phyloP scores from a whole-genome alignment of 2,797 vertebrate species.

The Pogonophryne albipinna region DNA sequence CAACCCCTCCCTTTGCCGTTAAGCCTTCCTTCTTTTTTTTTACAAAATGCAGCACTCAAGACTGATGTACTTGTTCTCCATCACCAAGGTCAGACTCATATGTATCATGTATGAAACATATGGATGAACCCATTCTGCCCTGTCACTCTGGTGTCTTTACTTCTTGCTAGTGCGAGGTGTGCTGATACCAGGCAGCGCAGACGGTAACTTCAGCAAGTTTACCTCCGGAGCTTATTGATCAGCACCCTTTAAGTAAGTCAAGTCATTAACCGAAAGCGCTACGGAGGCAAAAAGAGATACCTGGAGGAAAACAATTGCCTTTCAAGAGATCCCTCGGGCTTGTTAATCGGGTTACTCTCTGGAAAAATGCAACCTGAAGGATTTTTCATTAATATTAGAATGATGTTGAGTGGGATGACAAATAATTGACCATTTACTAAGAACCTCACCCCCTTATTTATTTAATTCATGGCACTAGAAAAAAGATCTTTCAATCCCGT shows the following conservation, averaged over 20 bases:
- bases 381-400: slow-evolving; percentile 27
- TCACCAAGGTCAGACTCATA: slow-evolving; percentile 50
- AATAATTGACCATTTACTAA: slow-evolving; percentile 9
- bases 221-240: slow-evolving; percentile 73
- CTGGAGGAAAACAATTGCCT: slow-evolving; percentile 49
- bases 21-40: slow-evolving; percentile 11
- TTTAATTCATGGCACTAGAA: background rate
- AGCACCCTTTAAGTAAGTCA: slow-evolving; percentile 66
- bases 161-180: slow-evolving; percentile 34
- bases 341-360: slow-evolving; percentile 55
- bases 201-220: slow-evolving; percentile 73
- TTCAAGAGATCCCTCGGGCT: slow-evolving; percentile 47
- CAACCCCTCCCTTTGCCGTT: background rate
- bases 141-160: slow-evolving; percentile 36
- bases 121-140: slow-evolving; percentile 42
- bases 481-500: too few relatives aligned
- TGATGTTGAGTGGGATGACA: slow-evolving; percentile 18
- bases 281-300: slow-evolving; percentile 61
- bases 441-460: background rate
- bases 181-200: slow-evolving; percentile 31
- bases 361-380: slow-evolving; percentile 26
- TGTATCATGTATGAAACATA: slow-evolving; percentile 36
- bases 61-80: slow-evolving; percentile 15
- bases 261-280: slow-evolving; percentile 74
- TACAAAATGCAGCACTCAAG: slow-evolving; percentile 10